phyloP scores from a whole-genome alignment of 2,797 vertebrate species.

The Brachyalestes nurse region DNA sequence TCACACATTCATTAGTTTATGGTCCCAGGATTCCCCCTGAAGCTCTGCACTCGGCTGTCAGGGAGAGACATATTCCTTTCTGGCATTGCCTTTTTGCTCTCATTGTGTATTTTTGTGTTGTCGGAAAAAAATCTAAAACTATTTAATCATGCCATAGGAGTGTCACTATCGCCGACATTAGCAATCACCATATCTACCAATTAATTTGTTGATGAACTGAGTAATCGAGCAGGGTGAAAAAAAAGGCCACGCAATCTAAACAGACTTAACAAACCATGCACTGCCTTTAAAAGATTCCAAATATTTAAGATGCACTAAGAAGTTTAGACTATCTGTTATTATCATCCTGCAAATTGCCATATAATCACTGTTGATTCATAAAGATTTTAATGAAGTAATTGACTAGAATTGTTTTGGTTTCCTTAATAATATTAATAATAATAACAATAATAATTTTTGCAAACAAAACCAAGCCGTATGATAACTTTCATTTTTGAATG shows the following conservation, averaged over 20 bases:
- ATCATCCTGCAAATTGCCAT: neutral
- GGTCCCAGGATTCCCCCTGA: constrained; percentile 36
- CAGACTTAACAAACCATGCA: constrained; percentile 3
- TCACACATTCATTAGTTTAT: constrained; percentile 49
- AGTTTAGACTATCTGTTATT: neutral
- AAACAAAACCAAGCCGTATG: neutral
- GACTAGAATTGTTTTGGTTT: neutral
- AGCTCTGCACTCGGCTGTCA: neutral
- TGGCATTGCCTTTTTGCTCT: neutral
- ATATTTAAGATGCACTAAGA: neutral
- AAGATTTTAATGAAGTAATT: neutral
- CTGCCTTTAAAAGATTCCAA: neutral
- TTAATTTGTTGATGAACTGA: too few relatives aligned
- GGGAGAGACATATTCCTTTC: neutral
- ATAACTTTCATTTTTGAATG: neutral
- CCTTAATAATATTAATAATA: neutral
- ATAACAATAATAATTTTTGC: neutral
- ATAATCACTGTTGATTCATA: neutral
- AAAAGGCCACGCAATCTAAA: too few relatives aligned
- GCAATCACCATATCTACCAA: too few relatives aligned
- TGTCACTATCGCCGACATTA: too few relatives aligned
- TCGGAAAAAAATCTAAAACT: too few relatives aligned
- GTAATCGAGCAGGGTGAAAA: too few relatives aligned
- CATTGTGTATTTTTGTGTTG: neutral
- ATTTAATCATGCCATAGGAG: too few relatives aligned